Conservation (phyloP, 2,888 invertebrate species). For the Cyaniris semiargus region DNA sequence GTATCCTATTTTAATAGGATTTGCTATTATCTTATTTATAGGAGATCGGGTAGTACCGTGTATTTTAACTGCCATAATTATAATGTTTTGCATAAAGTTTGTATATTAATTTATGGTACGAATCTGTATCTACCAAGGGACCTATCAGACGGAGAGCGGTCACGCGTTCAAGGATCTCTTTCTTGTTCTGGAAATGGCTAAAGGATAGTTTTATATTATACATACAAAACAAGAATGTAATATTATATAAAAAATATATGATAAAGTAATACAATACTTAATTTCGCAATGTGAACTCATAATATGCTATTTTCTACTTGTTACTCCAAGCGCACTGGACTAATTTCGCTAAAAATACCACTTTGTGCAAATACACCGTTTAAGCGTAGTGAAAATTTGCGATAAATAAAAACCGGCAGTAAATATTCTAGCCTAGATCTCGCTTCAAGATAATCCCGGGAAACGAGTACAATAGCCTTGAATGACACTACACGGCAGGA, state of each 20-base stretch:
- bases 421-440: constrained; percentile 28
- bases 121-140: too few relatives aligned
- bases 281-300: neutral
- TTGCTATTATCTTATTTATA: constrained; percentile 21
- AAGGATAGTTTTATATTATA: too few relatives aligned
- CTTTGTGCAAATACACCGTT: neutral
- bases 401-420: constrained; percentile 29
- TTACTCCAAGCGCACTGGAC: neutral
- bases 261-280: too few relatives aligned
- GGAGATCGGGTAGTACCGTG: neutral
- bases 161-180: too few relatives aligned
- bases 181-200: too few relatives aligned
- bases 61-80: neutral
- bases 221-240: too few relatives aligned
- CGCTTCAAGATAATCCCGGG: constrained; percentile 40
- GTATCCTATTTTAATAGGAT: constrained; percentile 19
- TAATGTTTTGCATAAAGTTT: neutral
- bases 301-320: neutral
- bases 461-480: constrained; percentile 42
- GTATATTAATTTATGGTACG: too few relatives aligned
- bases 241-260: too few relatives aligned
- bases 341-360: neutral
- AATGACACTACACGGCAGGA: constrained; percentile 41
- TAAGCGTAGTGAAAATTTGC: constrained; percentile 5
- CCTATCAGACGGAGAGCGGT: too few relatives aligned